Evolutionary conservation across 2,797 vertebrate genomes (phyloP), one percentile per base, ranked within the genome.

Genomic region (Phoebastria nigripes): DNA sequence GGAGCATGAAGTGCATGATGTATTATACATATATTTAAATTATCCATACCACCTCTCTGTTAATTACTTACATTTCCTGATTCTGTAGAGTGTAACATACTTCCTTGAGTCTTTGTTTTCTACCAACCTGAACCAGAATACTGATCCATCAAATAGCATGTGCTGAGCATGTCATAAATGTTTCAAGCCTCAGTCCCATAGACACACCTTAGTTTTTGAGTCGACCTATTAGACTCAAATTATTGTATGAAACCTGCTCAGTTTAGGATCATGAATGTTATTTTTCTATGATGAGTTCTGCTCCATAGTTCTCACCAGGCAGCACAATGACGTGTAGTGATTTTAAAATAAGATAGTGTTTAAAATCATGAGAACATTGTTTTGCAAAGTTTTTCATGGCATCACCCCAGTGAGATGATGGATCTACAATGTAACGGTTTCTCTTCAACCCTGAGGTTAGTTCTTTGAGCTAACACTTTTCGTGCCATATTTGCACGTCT

Each of bases 361-460:
- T 87, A 65, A 86, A 91, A 55, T 62, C 3, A 4, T n/a, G 21
- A 67, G 54, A 83, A 54, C 1, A 3, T 16, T 19, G 17, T 76
- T 93, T 66, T 88, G n/a, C 24, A 47, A 41, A 66, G 31, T 8
- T 92, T 78, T 56, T 72, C 4, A 2, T 78, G 2, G 14, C 15
- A 7, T 55, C 19, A 19, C 39, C 24, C 18, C 18, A 25, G 22
- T 86, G 35, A 73, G 26, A 16, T 74, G n/a, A 10, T 44, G 28
- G 5, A 8, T 72, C 28, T 84, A 4, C 3, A 58, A 2, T 47
- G 11, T 55, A 52, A 22, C 0, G 0, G 3, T n/a, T 66, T 69
- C 15, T 79, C 6, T 20, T 89, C 21, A 61, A 5, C 17, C 13
- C 4, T 42, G 42, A 63, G 5, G 11, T 72, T 73, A n/a, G 15